A percentile compares a stretch with the other conserved stretches of the same genome.
phyloP scores from a whole-genome alignment of 2,113 vertebrate genomes.

The Micronisus gabar region DNA sequence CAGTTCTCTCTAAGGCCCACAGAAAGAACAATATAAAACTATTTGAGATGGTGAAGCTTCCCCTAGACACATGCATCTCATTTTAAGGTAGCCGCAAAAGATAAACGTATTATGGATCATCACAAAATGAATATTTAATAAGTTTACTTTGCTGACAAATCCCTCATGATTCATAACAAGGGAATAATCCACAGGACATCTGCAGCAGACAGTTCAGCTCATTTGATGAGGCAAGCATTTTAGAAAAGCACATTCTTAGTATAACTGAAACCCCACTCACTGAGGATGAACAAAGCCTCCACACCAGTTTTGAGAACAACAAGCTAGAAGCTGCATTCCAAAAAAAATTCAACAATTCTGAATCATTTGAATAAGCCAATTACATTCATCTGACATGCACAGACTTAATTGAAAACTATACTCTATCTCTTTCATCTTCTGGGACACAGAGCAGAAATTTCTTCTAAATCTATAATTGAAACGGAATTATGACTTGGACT shows the following conservation, averaged over 20 bases:
- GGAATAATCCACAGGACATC: conserved; percentile 4
- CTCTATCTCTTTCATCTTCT: neutral
- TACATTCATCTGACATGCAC: neutral
- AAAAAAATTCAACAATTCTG: neutral
- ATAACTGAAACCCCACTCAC: neutral
- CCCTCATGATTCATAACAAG: neutral
- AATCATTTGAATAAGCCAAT: neutral
- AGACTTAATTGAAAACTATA: neutral
- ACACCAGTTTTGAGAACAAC: neutral
- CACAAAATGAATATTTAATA: neutral
- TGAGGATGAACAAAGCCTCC: neutral
- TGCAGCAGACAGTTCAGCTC: neutral
- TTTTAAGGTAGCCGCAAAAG: neutral
- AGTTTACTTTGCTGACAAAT: conserved; percentile 8
- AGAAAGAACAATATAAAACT: neutral
- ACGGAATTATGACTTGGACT: neutral
- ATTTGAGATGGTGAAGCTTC: neutral
- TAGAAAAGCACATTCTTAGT: neutral
- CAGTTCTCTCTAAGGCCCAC: neutral
- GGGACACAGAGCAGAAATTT: neutral
- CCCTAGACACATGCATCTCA: neutral
- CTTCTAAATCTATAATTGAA: neutral
- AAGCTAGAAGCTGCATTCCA: neutral
- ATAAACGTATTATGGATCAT: neutral
- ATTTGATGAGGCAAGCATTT: conserved; percentile 1